These are phyloP conservation scores for Colostygia pectinataria DNA, from an alignment of 2,888 invertebrate species.

Conservation along the genomic window DNA sequence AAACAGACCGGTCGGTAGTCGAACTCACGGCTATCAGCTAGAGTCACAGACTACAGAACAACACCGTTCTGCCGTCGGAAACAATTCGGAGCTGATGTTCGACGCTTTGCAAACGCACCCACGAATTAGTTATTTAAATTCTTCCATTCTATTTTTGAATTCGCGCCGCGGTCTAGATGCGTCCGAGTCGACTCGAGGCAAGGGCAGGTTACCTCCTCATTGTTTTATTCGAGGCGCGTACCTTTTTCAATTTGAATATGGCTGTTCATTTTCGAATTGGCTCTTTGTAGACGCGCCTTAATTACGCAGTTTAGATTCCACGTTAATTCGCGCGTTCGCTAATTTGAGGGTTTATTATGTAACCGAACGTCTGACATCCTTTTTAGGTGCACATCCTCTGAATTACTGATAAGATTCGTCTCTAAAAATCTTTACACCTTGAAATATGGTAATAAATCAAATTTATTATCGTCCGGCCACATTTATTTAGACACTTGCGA, in stretches of 20 bases:
- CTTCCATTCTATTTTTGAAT: slow-evolving; percentile 70
- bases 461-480: slow-evolving; percentile 49
- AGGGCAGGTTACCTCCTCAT: slow-evolving; percentile 57
- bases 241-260: slow-evolving; percentile 81
- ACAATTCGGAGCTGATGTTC: slow-evolving; percentile 64
- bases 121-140: slow-evolving; percentile 79
- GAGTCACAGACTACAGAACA: neutral
- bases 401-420: slow-evolving; percentile 58
- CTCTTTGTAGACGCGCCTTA: slow-evolving; percentile 75
- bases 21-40: slow-evolving; percentile 8
- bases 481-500: slow-evolving; percentile 53
- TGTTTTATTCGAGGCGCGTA: slow-evolving; percentile 77
- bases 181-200: slow-evolving; percentile 52
- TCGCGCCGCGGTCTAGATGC: slow-evolving; percentile 61
- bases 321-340: slow-evolving; percentile 73
- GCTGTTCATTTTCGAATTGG: slow-evolving; percentile 78
- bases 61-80: slow-evolving; percentile 56
- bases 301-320: slow-evolving; percentile 80
- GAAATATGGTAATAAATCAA: slow-evolving; percentile 50
- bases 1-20: slow-evolving; percentile 16
- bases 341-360: slow-evolving; percentile 78
- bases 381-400: slow-evolving; percentile 60
- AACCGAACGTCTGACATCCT: slow-evolving; percentile 67
- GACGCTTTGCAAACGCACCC: slow-evolving; percentile 66
- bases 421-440: slow-evolving; percentile 35